Percentiles rank a stretch among this genome's conserved stretches.
Evolutionary conservation across 2,797 vertebrate genomes (phyloP).

Genomic region (Salmo trutta): DNA sequence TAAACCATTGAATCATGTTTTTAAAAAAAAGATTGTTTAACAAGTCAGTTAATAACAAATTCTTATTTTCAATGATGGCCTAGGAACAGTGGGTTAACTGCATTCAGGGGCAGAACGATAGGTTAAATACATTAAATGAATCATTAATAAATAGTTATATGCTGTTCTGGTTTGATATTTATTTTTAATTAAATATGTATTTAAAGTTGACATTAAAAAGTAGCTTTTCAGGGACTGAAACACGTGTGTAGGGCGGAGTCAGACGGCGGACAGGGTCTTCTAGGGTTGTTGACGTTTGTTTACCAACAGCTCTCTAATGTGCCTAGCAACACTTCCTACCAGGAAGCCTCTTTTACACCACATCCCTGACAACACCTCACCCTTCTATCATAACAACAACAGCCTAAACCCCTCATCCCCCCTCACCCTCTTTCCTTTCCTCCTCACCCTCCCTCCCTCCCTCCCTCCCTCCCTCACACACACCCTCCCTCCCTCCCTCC

Average conservation of each 20-base stretch:
- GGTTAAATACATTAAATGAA: too few relatives aligned
- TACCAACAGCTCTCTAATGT: constrained; percentile 67
- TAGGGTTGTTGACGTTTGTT: constrained; percentile 62
- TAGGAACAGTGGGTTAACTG: too few relatives aligned
- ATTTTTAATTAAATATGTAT: constrained; percentile 1
- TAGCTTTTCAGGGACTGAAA: constrained; percentile 29
- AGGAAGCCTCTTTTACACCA: constrained; percentile 3
- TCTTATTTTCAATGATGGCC: too few relatives aligned
- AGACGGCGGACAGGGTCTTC: background rate
- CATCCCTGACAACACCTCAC: constrained; percentile 12
- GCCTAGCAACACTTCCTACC: constrained; percentile 77
- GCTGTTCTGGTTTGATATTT: background rate
- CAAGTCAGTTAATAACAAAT: too few relatives aligned
- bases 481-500: too few relatives aligned
- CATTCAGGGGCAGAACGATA: too few relatives aligned
- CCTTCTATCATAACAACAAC: background rate
- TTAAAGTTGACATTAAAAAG: too few relatives aligned
- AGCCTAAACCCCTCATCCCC: too few relatives aligned
- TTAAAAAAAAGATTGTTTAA: too few relatives aligned
- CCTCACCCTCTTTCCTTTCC: too few relatives aligned
- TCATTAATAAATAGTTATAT: background rate
- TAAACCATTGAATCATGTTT: background rate
- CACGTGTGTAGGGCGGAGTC: constrained; percentile 15
- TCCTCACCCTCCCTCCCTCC: too few relatives aligned
- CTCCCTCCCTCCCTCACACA: constrained; percentile 55